Evolutionary conservation across 1,140 invertebrate species (phyloP).

Genomic region (Lepeophtheirus salmonis): DNA sequence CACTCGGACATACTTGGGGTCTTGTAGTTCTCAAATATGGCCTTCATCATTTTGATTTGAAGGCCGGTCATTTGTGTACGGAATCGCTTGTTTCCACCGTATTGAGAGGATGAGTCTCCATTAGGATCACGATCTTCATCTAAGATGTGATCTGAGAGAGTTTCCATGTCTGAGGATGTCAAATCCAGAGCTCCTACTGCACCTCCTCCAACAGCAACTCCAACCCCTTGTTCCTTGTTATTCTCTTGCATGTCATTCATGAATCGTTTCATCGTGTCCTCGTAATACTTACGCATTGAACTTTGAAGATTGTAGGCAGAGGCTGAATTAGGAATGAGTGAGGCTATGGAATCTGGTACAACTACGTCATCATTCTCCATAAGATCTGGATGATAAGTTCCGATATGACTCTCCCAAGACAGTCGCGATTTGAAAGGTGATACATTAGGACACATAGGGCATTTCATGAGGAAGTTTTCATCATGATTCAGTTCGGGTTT

Average conservation of each 20-base stretch:
- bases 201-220: conserved; percentile 37
- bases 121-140: conserved; percentile 2
- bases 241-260: conserved; percentile 38
- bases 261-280: conserved; percentile 75
- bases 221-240: background rate
- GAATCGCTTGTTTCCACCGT: conserved; percentile 43
- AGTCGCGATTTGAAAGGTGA: conserved; percentile 88
- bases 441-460: conserved; percentile 81
- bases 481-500: conserved; percentile 82
- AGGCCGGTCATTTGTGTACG: conserved; percentile 63
- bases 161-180: conserved; percentile 18
- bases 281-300: conserved; percentile 71
- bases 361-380: conserved; percentile 1
- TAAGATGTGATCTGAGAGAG: conserved; percentile 3
- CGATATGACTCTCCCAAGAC: conserved; percentile 75
- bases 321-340: conserved; percentile 37
- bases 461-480: no score
- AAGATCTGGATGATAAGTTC: conserved; percentile 77
- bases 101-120: conserved; percentile 18
- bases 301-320: conserved; percentile 45
- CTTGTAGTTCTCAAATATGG: conserved; percentile 78
- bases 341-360: conserved; percentile 36
- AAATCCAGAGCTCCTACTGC: conserved; percentile 39
- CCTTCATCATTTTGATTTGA: conserved; percentile 85
- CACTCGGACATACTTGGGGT: conserved; percentile 94